Evolutionary conservation across 2,888 invertebrate genomes (phyloP).

Genomic region (Lathronympha strigana): DNA sequence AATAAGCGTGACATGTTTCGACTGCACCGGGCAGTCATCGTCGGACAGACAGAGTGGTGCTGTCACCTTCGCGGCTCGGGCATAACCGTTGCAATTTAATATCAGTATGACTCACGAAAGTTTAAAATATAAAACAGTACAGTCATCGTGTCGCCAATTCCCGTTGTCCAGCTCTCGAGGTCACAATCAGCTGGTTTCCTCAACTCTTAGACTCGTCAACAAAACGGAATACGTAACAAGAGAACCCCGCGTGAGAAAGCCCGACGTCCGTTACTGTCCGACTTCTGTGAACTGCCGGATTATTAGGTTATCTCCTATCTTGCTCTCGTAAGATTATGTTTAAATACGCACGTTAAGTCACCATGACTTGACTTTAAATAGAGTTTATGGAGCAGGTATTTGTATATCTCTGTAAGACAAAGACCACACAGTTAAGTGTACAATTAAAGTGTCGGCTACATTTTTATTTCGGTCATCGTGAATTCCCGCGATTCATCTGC

Average conservation of each 20-base stretch:
- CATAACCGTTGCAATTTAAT: too few species aligned
- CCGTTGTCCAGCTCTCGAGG: background rate
- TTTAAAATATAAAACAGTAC: too few species aligned
- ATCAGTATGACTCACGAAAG: too few species aligned
- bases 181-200: background rate
- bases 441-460: too few species aligned
- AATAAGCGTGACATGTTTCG: too few species aligned
- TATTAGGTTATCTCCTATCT: slow-evolving; percentile 42
- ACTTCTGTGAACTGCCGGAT: slow-evolving; percentile 34
- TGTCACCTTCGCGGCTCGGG: too few species aligned
- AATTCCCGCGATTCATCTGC: too few species aligned
- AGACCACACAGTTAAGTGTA: background rate
- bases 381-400: background rate
- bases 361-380: slow-evolving; percentile 3
- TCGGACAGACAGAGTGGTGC: too few species aligned
- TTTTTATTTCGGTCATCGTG: too few species aligned
- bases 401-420: background rate
- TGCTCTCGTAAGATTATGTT: slow-evolving; percentile 12
- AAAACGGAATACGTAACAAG: slow-evolving; percentile 33
- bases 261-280: slow-evolving; percentile 56
- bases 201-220: background rate
- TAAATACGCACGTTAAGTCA: slow-evolving; percentile 17
- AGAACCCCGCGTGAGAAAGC: slow-evolving; percentile 50
- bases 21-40: too few species aligned
- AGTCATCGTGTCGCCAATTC: too few species aligned